Conservation (phyloP, 1,140 invertebrate genomes). For the Uloborus diversus region DNA sequence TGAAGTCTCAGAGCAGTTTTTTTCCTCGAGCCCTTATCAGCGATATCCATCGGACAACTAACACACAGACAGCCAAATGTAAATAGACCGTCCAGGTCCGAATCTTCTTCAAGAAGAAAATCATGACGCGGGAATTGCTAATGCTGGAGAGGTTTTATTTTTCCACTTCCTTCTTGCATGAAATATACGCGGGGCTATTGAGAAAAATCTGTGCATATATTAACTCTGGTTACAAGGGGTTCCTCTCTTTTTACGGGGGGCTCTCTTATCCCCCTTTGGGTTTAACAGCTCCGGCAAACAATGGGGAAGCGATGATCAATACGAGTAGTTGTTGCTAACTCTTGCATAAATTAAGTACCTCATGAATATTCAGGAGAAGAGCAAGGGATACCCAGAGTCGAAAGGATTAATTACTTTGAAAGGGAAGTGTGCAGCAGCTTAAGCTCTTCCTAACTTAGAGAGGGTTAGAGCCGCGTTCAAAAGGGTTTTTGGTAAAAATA, state of each 20-base stretch:
- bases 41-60: not conserved
- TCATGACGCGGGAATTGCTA: constrained; percentile 41
- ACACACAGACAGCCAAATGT: constrained; percentile 41
- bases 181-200: constrained; percentile 38
- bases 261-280: constrained; percentile 16
- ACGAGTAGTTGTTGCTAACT: constrained; percentile 55
- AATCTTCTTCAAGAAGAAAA: constrained; percentile 34
- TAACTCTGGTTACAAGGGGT: constrained; percentile 54
- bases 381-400: constrained; percentile 39
- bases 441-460: constrained; percentile 53
- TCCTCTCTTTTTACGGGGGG: constrained; percentile 24
- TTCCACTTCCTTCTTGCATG: constrained; percentile 13
- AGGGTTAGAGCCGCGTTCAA: constrained; percentile 50
- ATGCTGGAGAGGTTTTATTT: constrained; percentile 57
- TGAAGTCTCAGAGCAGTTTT: not conserved
- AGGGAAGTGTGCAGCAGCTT: constrained; percentile 33
- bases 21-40: constrained; percentile 32
- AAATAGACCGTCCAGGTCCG: constrained; percentile 45
- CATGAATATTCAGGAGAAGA: constrained; percentile 52
- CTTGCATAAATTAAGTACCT: constrained; percentile 54
- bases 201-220: constrained; percentile 57
- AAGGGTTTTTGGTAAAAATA: constrained; percentile 53
- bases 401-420: constrained; percentile 54
- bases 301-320: constrained; percentile 49
- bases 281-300: constrained; percentile 54